phyloP scores from a whole-genome alignment of 1,140 invertebrate genomes.

The Micrasema longulum region DNA sequence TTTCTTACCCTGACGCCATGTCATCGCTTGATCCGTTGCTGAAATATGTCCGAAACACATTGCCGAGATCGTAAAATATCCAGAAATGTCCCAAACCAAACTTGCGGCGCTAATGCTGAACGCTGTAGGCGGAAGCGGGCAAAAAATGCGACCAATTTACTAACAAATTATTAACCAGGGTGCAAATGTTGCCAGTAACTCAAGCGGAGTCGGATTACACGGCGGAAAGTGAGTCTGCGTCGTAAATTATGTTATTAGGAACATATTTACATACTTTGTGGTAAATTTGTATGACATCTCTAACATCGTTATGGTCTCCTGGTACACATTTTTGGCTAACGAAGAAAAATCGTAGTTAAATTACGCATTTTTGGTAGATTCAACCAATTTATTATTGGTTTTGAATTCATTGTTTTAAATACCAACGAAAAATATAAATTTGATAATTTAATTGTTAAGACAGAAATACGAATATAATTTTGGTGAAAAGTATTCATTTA shows the following conservation, averaged over 20 bases:
- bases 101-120: conserved; percentile 30
- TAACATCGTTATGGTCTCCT: too few relatives aligned
- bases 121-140: conserved; percentile 3
- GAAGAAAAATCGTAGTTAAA: too few relatives aligned
- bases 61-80: conserved; percentile 33
- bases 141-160: conserved; percentile 39
- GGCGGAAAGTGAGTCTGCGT: not conserved
- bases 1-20: conserved; percentile 3
- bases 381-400: too few relatives aligned
- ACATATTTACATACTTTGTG: too few relatives aligned
- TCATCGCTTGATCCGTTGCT: conserved; percentile 38
- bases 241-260: conserved; percentile 10
- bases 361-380: too few relatives aligned
- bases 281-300: too few relatives aligned
- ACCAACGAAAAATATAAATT: too few relatives aligned
- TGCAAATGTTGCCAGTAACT: conserved; percentile 44
- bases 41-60: conserved; percentile 40
- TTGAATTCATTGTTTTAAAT: too few relatives aligned
- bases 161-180: conserved; percentile 51
- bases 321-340: too few relatives aligned
- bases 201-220: conserved; percentile 28
- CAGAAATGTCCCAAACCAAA: conserved; percentile 21
- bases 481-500: too few relatives aligned
- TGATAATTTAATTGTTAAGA: too few relatives aligned
- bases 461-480: too few relatives aligned